Conservation (phyloP, 2,888 invertebrate genomes). For the Nomada fabriciana region DNA sequence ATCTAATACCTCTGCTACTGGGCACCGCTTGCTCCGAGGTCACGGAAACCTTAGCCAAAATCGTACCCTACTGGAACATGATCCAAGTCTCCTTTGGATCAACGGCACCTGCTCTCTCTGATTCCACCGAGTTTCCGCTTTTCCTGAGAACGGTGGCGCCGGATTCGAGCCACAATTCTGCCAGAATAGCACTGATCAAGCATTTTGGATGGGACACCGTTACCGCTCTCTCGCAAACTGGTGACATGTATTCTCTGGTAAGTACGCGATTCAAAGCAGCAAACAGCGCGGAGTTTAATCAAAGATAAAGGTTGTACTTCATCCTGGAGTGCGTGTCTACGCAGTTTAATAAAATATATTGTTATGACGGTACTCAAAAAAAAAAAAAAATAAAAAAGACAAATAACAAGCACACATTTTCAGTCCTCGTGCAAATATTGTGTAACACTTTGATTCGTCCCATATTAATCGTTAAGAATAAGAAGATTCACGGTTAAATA, state of each 20-base stretch:
- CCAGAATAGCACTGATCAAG: slow-evolving; percentile 92
- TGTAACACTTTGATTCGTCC: too few relatives aligned
- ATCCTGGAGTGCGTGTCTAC: not conserved
- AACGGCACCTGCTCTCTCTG: slow-evolving; percentile 94
- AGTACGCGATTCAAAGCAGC: slow-evolving; percentile 59
- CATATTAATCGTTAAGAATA: too few relatives aligned
- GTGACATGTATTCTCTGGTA: slow-evolving; percentile 92
- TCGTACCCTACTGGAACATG: slow-evolving; percentile 97
- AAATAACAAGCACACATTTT: too few relatives aligned
- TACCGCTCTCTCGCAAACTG: slow-evolving; percentile 94
- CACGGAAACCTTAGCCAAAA: slow-evolving; percentile 95
- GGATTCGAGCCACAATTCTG: slow-evolving; percentile 95
- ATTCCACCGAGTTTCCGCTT: slow-evolving; percentile 94
- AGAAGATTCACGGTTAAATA: not conserved
- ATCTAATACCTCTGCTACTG: slow-evolving; percentile 91
- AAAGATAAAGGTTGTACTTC: not conserved
- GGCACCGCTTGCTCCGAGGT: slow-evolving; percentile 97
- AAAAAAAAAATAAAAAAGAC: too few relatives aligned
- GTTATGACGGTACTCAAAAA: too few relatives aligned
- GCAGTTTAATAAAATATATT: not conserved
- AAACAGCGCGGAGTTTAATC: slow-evolving; percentile 6
- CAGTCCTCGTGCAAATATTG: too few relatives aligned
- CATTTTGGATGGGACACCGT: slow-evolving; percentile 94
- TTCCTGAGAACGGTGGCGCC: slow-evolving; percentile 96
- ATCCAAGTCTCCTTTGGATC: slow-evolving; percentile 96